Evolutionary conservation across 2,113 vertebrate species (phyloP).

Genomic region (Laticauda laticaudata): DNA sequence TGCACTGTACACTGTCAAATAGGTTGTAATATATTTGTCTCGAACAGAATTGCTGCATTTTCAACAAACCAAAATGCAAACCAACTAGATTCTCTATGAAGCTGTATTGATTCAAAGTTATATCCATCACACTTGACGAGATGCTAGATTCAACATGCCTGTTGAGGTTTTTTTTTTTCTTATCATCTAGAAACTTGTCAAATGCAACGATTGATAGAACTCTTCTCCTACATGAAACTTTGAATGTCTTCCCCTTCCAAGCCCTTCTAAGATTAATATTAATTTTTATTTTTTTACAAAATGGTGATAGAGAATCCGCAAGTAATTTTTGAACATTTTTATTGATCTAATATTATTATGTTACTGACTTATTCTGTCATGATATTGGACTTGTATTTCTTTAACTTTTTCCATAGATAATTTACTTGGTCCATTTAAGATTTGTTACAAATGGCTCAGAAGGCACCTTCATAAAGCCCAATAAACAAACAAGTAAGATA

Average conservation of each 20-base stretch:
- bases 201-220: neutral
- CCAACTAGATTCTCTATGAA: conserved; percentile 3
- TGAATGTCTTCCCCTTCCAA: neutral
- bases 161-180: neutral
- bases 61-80: conserved; percentile 25
- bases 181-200: neutral
- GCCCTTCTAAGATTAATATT: neutral
- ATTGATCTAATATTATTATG: neutral
- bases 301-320: neutral
- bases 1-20: neutral
- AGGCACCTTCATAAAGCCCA: neutral
- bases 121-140: neutral
- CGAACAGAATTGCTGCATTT: neutral
- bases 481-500: neutral
- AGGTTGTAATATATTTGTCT: conserved; percentile 1
- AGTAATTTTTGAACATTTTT: neutral
- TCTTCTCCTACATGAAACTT: neutral
- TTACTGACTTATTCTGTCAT: neutral
- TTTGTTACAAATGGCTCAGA: neutral
- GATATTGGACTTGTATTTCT: neutral
- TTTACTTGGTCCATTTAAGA: neutral
- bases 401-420: neutral
- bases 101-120: conserved; percentile 14
- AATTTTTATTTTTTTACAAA: neutral
- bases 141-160: neutral